Evolutionary conservation across 2,888 invertebrate genomes (phyloP).

Genomic region (Lottia gigantea): DNA sequence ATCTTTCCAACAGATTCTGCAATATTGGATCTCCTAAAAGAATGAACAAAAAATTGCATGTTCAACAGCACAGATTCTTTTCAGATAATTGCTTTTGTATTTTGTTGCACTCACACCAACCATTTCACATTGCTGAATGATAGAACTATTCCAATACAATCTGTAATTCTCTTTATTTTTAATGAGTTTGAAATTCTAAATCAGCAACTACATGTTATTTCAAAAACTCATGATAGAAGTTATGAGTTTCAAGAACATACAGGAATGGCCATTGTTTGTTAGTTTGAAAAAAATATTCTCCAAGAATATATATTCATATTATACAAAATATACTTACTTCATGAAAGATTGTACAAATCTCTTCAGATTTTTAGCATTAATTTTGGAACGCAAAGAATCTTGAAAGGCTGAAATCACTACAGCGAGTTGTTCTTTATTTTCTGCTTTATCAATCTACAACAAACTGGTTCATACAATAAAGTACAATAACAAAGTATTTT

Average conservation of each 20-base stretch:
- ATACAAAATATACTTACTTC: slow-evolving; percentile 74
- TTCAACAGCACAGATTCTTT: background rate
- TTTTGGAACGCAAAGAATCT: slow-evolving; percentile 78
- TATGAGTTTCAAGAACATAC: background rate
- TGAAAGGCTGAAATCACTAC: slow-evolving; percentile 82
- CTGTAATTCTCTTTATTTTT: too few species aligned
- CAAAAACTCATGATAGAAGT: too few species aligned
- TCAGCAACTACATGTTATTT: too few species aligned
- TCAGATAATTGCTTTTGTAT: too few species aligned
- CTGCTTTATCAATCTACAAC: slow-evolving; percentile 63
- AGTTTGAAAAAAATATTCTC: background rate
- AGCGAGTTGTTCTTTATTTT: slow-evolving; percentile 71
- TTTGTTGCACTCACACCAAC: too few species aligned
- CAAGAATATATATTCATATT: background rate
- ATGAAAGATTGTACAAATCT: slow-evolving; percentile 85
- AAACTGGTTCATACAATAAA: too few species aligned
- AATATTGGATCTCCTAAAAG: slow-evolving; percentile 63
- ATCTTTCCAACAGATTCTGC: slow-evolving; percentile 74
- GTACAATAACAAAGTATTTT: too few species aligned
- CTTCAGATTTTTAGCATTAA: slow-evolving; percentile 85
- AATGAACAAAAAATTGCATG: slow-evolving; percentile 23
- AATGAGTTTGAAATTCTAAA: too few species aligned
- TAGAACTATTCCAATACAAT: too few species aligned
- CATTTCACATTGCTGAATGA: too few species aligned
- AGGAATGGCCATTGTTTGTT: background rate